A percentile compares a stretch with the other conserved stretches of the same genome.
phyloP scores from a whole-genome alignment of 1,140 invertebrate genomes.

The Drosophila neocordata region DNA sequence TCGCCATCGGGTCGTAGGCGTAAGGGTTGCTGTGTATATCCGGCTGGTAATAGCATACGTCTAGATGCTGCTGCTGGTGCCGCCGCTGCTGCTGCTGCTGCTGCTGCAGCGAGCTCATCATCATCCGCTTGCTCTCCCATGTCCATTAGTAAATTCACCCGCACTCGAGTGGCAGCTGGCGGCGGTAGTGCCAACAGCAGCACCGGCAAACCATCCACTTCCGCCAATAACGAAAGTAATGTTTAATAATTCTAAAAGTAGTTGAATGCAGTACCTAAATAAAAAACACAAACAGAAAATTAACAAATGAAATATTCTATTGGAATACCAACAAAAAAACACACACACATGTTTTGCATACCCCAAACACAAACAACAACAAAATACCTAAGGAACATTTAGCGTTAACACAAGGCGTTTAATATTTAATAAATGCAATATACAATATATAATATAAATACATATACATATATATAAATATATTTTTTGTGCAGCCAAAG shows the following conservation, averaged over 20 bases:
- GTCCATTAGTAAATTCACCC: constrained; percentile 73
- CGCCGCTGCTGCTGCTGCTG: not conserved
- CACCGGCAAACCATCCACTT: constrained; percentile 22
- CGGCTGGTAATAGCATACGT: constrained; percentile 57
- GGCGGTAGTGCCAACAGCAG: constrained; percentile 11
- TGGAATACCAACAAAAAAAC: constrained; percentile 14
- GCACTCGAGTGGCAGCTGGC: constrained; percentile 54
- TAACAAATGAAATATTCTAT: constrained; percentile 5
- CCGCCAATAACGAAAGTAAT: constrained; percentile 69
- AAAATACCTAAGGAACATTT: constrained; percentile 55
- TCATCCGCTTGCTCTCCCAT: constrained; percentile 43
- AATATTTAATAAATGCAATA: constrained; percentile 66
- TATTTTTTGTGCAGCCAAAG: constrained; percentile 70
- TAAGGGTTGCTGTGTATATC: constrained; percentile 69
- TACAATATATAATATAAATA: constrained; percentile 34
- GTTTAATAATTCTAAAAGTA: constrained; percentile 67
- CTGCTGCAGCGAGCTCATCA: not conserved
- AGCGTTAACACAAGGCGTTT: constrained; percentile 56
- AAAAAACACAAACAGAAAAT: constrained; percentile 19
- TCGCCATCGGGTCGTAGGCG: constrained; percentile 51
- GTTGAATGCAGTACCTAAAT: constrained; percentile 72
- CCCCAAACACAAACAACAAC: constrained; percentile 6
- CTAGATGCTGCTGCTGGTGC: constrained; percentile 49
- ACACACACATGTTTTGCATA: constrained; percentile 45
- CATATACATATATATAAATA: constrained; percentile 23